Evolutionary conservation across 2,888 invertebrate genomes (phyloP).

Genomic region (Acronicta psi): DNA sequence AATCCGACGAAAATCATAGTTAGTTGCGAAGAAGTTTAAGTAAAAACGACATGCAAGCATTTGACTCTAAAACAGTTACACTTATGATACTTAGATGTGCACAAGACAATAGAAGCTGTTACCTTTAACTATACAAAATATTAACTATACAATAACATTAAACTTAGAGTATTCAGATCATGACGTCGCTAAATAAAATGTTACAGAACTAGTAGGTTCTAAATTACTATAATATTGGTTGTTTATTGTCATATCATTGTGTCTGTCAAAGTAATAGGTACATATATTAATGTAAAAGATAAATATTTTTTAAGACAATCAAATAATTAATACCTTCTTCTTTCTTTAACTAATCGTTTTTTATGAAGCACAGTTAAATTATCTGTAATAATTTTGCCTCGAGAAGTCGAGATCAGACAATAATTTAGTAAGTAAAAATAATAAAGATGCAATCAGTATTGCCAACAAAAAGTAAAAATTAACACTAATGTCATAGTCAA

Average conservation of each 20-base stretch:
- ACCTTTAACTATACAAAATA: slow-evolving; percentile 24
- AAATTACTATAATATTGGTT: slow-evolving; percentile 19
- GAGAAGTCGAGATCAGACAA: slow-evolving; percentile 17
- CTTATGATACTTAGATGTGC: slow-evolving; percentile 28
- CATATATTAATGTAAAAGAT: not conserved
- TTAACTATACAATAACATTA: slow-evolving; percentile 41
- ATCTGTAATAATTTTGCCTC: slow-evolving; percentile 5
- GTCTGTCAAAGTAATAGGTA: not conserved
- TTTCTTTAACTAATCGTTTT: no score
- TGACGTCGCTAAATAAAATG: slow-evolving; percentile 34
- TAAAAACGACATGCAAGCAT: no score
- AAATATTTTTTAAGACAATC: not conserved
- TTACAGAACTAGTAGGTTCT: slow-evolving; percentile 53
- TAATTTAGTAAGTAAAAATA: no score
- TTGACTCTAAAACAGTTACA: no score
- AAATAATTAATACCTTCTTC: no score
- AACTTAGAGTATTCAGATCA: slow-evolving; percentile 64
- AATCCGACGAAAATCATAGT: no score
- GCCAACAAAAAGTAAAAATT: not conserved
- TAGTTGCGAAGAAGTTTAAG: no score
- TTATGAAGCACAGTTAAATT: no score
- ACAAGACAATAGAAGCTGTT: slow-evolving; percentile 24
- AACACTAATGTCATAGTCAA: not conserved
- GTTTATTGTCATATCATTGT: slow-evolving; percentile 32
- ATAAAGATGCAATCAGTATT: slow-evolving; percentile 7